These are phyloP conservation scores for Chionis minor DNA, from an alignment of 2,113 vertebrate genomes.

Conservation along the genomic window DNA sequence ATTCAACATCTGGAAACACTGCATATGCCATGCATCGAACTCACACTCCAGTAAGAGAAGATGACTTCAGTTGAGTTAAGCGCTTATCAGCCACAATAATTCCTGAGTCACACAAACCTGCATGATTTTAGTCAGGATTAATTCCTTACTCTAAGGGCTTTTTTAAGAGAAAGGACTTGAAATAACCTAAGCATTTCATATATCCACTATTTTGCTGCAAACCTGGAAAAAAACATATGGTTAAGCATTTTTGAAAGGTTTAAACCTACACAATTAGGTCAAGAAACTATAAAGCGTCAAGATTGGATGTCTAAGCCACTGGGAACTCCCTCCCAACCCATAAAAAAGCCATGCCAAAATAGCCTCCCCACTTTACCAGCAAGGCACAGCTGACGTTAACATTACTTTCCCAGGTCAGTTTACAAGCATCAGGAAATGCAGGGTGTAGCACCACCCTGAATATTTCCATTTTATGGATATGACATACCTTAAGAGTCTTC, in stretches of 20 bases:
- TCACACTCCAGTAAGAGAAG: neutral
- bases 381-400: neutral
- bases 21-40: neutral
- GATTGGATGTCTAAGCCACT: neutral
- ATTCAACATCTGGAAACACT: neutral
- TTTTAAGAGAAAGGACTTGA: neutral
- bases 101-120: neutral
- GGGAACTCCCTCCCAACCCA: neutral
- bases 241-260: neutral
- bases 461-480: conserved; percentile 5
- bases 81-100: neutral
- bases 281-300: neutral
- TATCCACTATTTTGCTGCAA: neutral
- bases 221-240: neutral
- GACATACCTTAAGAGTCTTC: neutral
- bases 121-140: neutral
- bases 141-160: neutral
- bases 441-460: neutral
- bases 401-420: neutral
- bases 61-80: neutral
- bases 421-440: neutral
- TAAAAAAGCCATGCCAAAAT: neutral
- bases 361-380: neutral
- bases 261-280: neutral
- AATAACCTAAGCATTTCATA: neutral